A percentile compares a stretch with the other conserved stretches of the same genome.
Conservation (phyloP, 2,888 invertebrate genomes). For the Chymomyza procnemis region DNA sequence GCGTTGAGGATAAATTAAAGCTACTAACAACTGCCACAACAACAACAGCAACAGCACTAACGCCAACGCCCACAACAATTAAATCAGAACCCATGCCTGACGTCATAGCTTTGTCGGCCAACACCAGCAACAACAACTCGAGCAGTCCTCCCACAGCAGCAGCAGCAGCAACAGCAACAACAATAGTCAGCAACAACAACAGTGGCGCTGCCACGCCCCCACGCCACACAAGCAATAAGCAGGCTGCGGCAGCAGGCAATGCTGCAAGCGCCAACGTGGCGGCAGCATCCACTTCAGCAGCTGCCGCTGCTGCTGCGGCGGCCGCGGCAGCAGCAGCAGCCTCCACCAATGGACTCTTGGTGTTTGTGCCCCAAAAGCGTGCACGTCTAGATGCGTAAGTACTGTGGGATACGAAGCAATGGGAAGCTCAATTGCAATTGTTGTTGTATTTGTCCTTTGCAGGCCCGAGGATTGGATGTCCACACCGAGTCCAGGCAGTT, state of each 20-base stretch:
- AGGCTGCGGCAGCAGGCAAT: slow-evolving; percentile 15
- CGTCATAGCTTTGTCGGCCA: slow-evolving; percentile 64
- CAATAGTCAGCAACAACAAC: slow-evolving; percentile 14
- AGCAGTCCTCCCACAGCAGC: slow-evolving; percentile 14
- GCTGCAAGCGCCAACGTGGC: slow-evolving; percentile 17
- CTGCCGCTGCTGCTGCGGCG: slow-evolving; percentile 42
- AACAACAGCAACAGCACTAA: neutral
- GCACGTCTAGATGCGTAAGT: slow-evolving; percentile 79
- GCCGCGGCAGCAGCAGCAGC: slow-evolving; percentile 48
- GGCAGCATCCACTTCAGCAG: slow-evolving; percentile 17
- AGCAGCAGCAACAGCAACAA: slow-evolving; percentile 29
- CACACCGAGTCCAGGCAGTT: slow-evolving; percentile 81
- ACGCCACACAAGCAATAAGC: slow-evolving; percentile 1
- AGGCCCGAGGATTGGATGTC: slow-evolving; percentile 83
- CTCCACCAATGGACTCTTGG: slow-evolving; percentile 78
- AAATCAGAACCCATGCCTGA: slow-evolving; percentile 78
- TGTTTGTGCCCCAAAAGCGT: slow-evolving; percentile 79
- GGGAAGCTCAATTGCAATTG: neutral
- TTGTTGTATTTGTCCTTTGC: slow-evolving; percentile 4
- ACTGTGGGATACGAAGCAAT: neutral
- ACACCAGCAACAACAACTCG: slow-evolving; percentile 13
- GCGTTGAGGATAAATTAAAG: slow-evolving; percentile 69
- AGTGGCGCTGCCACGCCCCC: slow-evolving; percentile 29
- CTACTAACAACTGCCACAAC: slow-evolving; percentile 70
- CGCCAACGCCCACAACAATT: slow-evolving; percentile 65